A percentile compares a stretch with the other conserved stretches of the same genome.
Conservation (phyloP, 2,888 invertebrate genomes). For the Shargacucullia verbasci region DNA sequence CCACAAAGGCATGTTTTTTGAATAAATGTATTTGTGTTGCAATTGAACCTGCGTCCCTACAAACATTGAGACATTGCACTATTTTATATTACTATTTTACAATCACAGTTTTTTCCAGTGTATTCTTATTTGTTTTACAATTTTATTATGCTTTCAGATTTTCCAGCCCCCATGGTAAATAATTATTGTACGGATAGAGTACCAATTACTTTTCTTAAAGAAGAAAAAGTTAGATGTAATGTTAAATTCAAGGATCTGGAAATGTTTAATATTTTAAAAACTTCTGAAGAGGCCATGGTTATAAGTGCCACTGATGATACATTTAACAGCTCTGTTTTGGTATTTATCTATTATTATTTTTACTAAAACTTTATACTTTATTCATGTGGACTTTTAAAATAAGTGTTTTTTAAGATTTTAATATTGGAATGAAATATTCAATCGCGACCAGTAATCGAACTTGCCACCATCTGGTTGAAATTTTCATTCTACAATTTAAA, state of each 20-base stretch:
- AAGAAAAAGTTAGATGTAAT: constrained; percentile 71
- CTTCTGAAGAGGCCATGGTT: constrained; percentile 66
- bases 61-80: too few relatives aligned
- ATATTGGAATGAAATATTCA: too few relatives aligned
- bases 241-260: constrained; percentile 77
- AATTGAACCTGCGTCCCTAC: too few relatives aligned
- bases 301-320: constrained; percentile 72
- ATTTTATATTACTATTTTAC: too few relatives aligned
- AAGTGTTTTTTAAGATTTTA: too few relatives aligned
- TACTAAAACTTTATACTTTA: background rate
- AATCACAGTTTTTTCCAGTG: too few relatives aligned
- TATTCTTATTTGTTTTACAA: too few relatives aligned
- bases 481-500: too few relatives aligned
- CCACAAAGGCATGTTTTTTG: too few relatives aligned
- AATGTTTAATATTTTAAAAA: constrained; percentile 75
- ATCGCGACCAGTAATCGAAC: too few relatives aligned
- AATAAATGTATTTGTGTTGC: too few relatives aligned
- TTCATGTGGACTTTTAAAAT: background rate
- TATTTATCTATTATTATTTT: constrained; percentile 48
- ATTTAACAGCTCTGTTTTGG: constrained; percentile 71
- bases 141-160: constrained; percentile 65
- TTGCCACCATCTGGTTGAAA: too few relatives aligned
- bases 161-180: constrained; percentile 71
- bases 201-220: constrained; percentile 72
- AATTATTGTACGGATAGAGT: constrained; percentile 76